Evolutionary conservation across 1,140 invertebrate genomes (phyloP), one percentile per base, ranked within the genome.

Genomic region (Carposina sasakii): DNA sequence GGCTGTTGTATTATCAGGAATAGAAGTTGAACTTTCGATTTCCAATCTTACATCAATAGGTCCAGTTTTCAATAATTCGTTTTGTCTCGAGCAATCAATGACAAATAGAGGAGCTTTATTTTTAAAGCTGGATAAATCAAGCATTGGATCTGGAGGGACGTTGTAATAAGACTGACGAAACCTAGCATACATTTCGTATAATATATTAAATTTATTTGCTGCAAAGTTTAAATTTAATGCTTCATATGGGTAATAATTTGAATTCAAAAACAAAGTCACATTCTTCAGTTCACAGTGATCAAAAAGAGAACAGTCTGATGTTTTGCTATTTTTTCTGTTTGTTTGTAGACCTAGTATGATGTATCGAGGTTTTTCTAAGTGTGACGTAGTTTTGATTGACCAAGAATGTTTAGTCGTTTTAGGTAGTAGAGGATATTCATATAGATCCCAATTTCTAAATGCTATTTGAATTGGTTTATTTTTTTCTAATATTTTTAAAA

Each of bases 371-470:
- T 63, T 67, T 60, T 69, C 60, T 5, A 69, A 17, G 34, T 67
- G 60, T 5, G 45, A 53, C 21, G 53, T 36, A 6, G 60, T 71
- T 58, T 68, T 72, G 0, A 77, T 55, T 3, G 60, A 46, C 71
- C 73, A 74, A 2, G 54, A 46, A 52, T 63, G 59, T 36, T 63
- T 59, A 12, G 46, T 54, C 1, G 62, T 57, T 12, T 23, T 23
- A 8, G 76, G 64, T 16, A 81, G 33, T 6, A 54, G 6, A 26
- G 71, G 66, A 70, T 75, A 75, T 41, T 79, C 67, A 54, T 75
- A 69, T 15, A 79, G 36, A 46, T 78, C 65, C 74, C 76, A 78
- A 0, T 52, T 54, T 17, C 70, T 57, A 48, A 73, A 79, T 45
- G 66, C 56, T 9, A 78, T 63, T 19, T 49, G 22, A 21, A 69